These are phyloP conservation scores for Rhabdomys dilectus DNA, from an alignment of 2,113 vertebrate species.

Conservation along the genomic window DNA sequence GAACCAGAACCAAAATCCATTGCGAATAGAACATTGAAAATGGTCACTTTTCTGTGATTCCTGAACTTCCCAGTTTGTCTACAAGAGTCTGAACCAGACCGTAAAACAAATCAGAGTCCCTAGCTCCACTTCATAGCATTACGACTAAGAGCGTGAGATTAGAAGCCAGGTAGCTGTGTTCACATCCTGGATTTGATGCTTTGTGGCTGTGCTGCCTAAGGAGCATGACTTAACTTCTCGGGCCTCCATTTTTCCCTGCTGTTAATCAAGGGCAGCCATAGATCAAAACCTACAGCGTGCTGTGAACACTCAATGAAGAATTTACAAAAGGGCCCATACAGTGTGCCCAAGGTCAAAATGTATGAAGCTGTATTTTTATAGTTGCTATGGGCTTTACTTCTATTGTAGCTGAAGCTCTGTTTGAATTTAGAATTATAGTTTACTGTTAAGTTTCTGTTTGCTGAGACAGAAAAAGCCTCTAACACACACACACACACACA, in stretches of 20 bases:
- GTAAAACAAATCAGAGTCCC: neutral
- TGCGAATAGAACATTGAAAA: neutral
- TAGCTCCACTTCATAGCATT: neutral
- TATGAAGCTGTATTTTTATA: neutral
- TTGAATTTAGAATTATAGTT: neutral
- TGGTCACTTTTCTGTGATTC: neutral
- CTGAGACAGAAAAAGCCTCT: neutral
- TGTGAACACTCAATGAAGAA: neutral
- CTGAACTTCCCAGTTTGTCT: neutral
- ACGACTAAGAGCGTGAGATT: too few relatives aligned
- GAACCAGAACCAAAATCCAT: neutral
- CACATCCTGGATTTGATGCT: neutral
- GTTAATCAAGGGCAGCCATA: neutral
- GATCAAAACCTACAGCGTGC: neutral
- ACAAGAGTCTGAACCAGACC: too few relatives aligned
- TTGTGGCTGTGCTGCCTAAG: neutral
- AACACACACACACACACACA: neutral
- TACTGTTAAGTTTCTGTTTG: too few relatives aligned
- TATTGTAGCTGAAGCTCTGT: neutral
- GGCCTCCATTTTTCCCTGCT: neutral
- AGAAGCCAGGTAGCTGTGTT: fast-evolving
- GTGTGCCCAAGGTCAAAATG: neutral
- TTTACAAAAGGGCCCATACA: neutral
- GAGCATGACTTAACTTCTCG: neutral
- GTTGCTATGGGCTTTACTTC: neutral